Base-by-base conservation (phyloP, 2,113 vertebrate genomes). In the Cavia porcellus region DNA sequence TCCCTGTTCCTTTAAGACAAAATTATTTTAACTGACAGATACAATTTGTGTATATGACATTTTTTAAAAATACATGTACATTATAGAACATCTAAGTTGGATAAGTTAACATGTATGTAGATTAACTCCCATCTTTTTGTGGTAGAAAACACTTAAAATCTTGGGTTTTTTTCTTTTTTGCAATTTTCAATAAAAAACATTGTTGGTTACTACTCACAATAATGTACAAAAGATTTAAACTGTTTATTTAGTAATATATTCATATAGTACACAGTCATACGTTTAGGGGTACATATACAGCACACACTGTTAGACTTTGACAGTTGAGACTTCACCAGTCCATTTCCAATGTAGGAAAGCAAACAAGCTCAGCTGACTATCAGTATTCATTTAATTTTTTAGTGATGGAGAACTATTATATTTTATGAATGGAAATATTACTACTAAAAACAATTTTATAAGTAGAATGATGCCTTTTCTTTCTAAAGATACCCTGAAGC, bases 191-290 rank as follows among this genome's bases (percentile, higher is more conserved):
- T 30, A 30, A 11, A 47, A 59, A 50, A 62, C 0, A 25, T 81
- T 68, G 24, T 47, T 83, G 57, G n/a, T 87, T 50, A 38, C 45
- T 61, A 47, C 5, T 45, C 3, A 68, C 11, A 30, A 70, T 89
- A 2, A n/a, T 68, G 5, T 68, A 79, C 3, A 79, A 32, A 32
- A 68, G 11, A 91, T 91, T n/a, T 42, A 22, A 94, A 68, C 32
- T 93, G 81, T 86, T 82, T 94, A 72, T 83, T 92, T 8, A 50
- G 24, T 55, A 38, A 89, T n/a, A 59, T 84, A 82, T 89, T 66
- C 8, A 87, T 62, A 1, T 83, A 87, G 25, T n/a, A 70, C 19
- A 35, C 55, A 38, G 70, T 82, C 35, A 38, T 30, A 24, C 66
- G 62, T 81, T 90, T 92, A 90, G 28, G 10, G 19, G 94, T 38